These are phyloP conservation scores for Falco peregrinus DNA, from an alignment of 2,797 vertebrate species.

Conservation along the genomic window DNA sequence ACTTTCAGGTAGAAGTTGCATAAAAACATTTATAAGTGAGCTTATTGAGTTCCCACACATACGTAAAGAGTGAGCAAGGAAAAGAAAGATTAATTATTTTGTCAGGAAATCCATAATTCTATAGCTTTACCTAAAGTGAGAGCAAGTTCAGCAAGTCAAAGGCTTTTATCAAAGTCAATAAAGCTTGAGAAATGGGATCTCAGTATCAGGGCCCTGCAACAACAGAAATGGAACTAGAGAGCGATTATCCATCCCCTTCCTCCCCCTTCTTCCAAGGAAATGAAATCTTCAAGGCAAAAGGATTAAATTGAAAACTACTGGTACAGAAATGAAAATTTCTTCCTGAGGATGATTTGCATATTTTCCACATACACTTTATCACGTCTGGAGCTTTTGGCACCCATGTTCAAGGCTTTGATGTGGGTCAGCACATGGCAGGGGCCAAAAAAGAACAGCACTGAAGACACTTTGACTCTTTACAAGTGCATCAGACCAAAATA, in stretches of 20 bases:
- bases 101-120: constrained; percentile 57
- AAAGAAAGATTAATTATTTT: constrained; percentile 53
- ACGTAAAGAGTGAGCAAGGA: not conserved
- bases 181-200: constrained; percentile 56
- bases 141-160: constrained; percentile 56
- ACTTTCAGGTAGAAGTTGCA: not conserved
- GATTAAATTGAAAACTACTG: constrained; percentile 40
- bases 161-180: constrained; percentile 67
- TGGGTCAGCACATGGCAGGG: not conserved
- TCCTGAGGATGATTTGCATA: constrained; percentile 29
- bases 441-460: not conserved
- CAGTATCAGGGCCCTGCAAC: constrained; percentile 31
- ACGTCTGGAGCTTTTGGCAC: not conserved
- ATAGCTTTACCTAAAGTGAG: constrained; percentile 51
- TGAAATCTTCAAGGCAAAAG: constrained; percentile 51
- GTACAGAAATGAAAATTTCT: constrained; percentile 46
- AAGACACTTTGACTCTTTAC: not conserved
- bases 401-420: not conserved
- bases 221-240: constrained; percentile 45
- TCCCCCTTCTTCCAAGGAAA: constrained; percentile 2
- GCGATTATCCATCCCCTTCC: constrained; percentile 2
- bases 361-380: constrained; percentile 23
- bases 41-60: not conserved
- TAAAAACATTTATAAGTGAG: constrained; percentile 5
- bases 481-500: not conserved